Conservation (phyloP, 2,888 invertebrate genomes). For the Pemphredon lugubris region DNA sequence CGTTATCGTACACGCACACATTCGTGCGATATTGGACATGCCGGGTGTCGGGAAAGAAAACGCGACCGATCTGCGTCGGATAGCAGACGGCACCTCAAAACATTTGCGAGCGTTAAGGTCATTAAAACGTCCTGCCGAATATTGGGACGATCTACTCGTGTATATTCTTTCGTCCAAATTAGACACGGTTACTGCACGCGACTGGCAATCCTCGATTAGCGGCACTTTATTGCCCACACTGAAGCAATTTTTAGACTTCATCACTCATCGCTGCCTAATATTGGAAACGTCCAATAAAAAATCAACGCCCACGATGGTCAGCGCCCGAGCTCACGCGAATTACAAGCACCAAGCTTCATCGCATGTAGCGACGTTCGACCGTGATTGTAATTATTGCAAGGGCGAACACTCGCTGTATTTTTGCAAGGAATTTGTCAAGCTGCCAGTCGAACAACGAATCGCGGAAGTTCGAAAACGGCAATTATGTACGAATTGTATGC, state of each 20-base stretch:
- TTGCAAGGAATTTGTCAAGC: background rate
- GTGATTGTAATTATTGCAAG: slow-evolving; percentile 1
- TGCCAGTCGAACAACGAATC: background rate
- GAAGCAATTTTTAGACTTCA: slow-evolving; percentile 44
- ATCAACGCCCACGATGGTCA: slow-evolving; percentile 1
- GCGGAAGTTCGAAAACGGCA: background rate
- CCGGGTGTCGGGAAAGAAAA: slow-evolving; percentile 39
- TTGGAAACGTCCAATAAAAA: slow-evolving; percentile 1
- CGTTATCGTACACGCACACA: slow-evolving; percentile 56
- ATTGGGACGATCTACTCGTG: slow-evolving; percentile 61
- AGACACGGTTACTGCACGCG: slow-evolving; percentile 6
- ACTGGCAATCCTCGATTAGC: slow-evolving; percentile 51
- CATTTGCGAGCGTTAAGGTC: slow-evolving; percentile 59
- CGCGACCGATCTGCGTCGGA: slow-evolving; percentile 36
- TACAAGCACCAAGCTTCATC: background rate
- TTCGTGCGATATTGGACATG: slow-evolving; percentile 53
- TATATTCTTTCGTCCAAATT: slow-evolving; percentile 46
- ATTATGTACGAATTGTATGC: background rate
- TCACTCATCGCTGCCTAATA: slow-evolving; percentile 44
- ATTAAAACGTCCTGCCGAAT: slow-evolving; percentile 49
- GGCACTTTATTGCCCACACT: background rate
- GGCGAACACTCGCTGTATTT: slow-evolving; percentile 10
- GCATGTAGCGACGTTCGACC: background rate
- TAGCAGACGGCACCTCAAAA: slow-evolving; percentile 54
- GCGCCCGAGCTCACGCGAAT: background rate